Percentiles rank a stretch among this genome's conserved stretches.
Evolutionary conservation across 2,113 vertebrate species (phyloP).

Genomic region (Trematocara variabile): DNA sequence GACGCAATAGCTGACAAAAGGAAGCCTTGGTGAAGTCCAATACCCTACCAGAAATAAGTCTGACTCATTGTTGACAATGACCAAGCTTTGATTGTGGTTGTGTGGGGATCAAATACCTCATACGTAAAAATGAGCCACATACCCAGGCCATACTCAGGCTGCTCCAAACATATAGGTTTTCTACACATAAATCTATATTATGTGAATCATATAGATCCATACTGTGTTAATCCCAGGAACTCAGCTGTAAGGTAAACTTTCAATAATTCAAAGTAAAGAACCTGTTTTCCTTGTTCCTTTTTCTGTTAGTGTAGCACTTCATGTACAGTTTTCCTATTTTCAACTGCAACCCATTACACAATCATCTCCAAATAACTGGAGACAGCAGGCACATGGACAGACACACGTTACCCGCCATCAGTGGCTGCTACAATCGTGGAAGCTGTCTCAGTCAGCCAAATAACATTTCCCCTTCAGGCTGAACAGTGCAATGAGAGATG

Average conservation of each 20-base stretch:
- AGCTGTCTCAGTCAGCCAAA: neutral
- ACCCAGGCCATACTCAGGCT: neutral
- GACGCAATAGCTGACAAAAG: neutral
- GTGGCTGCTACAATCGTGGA: neutral
- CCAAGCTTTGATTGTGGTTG: neutral
- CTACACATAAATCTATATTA: neutral
- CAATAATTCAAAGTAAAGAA: neutral
- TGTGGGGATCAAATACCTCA: neutral
- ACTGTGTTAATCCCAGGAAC: neutral
- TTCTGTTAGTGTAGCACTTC: neutral
- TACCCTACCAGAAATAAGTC: neutral
- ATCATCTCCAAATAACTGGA: neutral
- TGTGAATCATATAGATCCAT: neutral
- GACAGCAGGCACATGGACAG: neutral
- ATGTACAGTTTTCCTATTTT: neutral
- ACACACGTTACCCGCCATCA: neutral
- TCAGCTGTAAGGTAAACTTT: neutral
- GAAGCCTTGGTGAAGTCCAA: neutral
- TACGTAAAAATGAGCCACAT: neutral
- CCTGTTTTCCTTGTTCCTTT: accelerated
- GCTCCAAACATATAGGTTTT: neutral
- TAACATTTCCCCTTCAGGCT: neutral
- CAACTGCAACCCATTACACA: neutral
- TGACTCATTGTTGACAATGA: neutral
- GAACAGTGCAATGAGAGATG: constrained; percentile 6